Conservation (phyloP, 2,797 vertebrate genomes). For the Anas acuta region DNA sequence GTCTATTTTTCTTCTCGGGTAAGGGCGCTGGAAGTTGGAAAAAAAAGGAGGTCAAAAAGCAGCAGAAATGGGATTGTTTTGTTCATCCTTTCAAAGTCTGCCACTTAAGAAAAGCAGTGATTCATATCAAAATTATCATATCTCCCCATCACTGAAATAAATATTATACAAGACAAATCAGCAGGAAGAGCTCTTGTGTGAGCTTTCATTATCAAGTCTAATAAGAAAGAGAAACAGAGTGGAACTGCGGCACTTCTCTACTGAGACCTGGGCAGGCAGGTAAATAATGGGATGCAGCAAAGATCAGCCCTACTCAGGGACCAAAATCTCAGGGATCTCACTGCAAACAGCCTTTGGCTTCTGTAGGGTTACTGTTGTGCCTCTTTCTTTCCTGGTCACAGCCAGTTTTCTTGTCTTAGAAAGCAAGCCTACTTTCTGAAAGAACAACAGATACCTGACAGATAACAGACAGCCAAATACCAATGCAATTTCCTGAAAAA, state of each 20-base stretch:
- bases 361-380: not conserved
- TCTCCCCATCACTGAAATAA: not conserved
- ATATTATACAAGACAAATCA: not conserved
- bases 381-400: not conserved
- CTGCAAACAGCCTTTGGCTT: not conserved
- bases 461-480: not conserved
- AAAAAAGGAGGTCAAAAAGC: not conserved
- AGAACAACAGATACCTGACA: constrained; percentile 33
- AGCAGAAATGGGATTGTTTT: not conserved
- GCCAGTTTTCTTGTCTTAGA: not conserved
- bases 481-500: constrained; percentile 27
- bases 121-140: not conserved
- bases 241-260: not conserved
- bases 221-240: not conserved
- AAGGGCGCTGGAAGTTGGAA: constrained; percentile 19
- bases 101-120: not conserved
- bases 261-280: not conserved
- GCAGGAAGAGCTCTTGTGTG: not conserved
- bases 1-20: not conserved
- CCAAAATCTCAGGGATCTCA: not conserved
- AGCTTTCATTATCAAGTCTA: not conserved
- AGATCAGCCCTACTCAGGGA: not conserved
- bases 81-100: not conserved
- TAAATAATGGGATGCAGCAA: not conserved
- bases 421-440: not conserved